Evolutionary conservation across 2,888 invertebrate genomes (phyloP).

Genomic region (Thymelicus sylvestris): DNA sequence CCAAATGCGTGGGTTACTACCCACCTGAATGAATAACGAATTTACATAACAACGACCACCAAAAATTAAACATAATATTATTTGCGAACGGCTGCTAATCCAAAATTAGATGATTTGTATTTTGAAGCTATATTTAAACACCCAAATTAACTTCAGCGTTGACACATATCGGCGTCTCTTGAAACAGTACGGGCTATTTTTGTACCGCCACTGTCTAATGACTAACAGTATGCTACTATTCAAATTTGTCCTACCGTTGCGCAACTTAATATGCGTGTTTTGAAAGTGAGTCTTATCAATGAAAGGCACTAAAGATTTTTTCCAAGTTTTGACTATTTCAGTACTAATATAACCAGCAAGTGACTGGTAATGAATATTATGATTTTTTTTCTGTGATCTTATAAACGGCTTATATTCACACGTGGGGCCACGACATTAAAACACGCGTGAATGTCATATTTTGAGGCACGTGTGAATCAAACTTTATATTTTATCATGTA

Average conservation of each 20-base stretch:
- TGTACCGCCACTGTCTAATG: constrained; percentile 70
- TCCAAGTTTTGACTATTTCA: no score
- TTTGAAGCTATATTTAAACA: constrained; percentile 49
- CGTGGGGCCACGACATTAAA: no score
- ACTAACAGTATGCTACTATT: constrained; percentile 64
- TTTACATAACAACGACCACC: constrained; percentile 4
- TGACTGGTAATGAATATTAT: no score
- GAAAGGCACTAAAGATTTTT: constrained; percentile 24
- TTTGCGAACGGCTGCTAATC: background rate
- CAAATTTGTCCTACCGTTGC: constrained; percentile 64
- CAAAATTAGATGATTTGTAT: constrained; percentile 33
- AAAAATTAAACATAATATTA: constrained; percentile 20
- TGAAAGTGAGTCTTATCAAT: constrained; percentile 37
- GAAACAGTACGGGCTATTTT: constrained; percentile 74
- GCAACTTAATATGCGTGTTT: constrained; percentile 49
- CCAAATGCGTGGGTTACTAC: no score
- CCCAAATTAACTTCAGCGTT: constrained; percentile 70
- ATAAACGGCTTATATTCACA: no score
- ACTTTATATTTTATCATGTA: no score
- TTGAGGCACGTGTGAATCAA: no score
- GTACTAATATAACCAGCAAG: no score
- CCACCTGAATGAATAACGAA: background rate
- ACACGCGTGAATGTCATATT: no score
- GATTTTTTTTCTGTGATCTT: no score
- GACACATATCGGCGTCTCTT: constrained; percentile 75